Conservation (phyloP, 2,888 invertebrate species). For the Galeruca laticollis region DNA sequence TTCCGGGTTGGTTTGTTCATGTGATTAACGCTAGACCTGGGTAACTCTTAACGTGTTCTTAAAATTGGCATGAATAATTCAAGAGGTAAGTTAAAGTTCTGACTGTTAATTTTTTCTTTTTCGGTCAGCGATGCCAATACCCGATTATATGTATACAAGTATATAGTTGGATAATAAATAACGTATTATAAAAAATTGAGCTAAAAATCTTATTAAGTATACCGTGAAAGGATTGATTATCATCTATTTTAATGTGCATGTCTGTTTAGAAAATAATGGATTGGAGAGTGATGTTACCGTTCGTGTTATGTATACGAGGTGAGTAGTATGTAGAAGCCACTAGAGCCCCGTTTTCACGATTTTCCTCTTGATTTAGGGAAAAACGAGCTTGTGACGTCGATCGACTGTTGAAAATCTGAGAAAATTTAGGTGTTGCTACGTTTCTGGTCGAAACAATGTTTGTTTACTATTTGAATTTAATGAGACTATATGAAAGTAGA, state of each 20-base stretch:
- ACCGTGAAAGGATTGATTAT: not conserved
- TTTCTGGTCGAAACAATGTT: no score
- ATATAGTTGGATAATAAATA: constrained; percentile 5
- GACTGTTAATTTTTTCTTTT: constrained; percentile 23
- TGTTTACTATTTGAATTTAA: no score
- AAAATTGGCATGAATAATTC: constrained; percentile 36
- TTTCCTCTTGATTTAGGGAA: no score
- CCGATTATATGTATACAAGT: constrained; percentile 34
- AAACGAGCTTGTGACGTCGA: no score
- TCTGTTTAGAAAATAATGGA: not conserved
- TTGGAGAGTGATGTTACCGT: not conserved
- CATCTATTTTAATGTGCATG: not conserved
- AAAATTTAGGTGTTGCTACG: no score
- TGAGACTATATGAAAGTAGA: no score
- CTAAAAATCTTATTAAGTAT: constrained; percentile 7
- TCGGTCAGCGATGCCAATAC: constrained; percentile 23
- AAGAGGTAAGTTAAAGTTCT: constrained; percentile 25
- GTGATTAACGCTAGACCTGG: constrained; percentile 7
- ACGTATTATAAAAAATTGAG: constrained; percentile 2
- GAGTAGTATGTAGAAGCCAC: not conserved
- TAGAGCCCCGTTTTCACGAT: not conserved
- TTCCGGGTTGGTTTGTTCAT: not conserved
- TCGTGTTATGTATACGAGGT: not conserved
- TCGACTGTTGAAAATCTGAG: no score
- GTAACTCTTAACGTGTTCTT: constrained; percentile 5